phyloP scores from a whole-genome alignment of 2,113 vertebrate genomes.

The Calonectris borealis region DNA sequence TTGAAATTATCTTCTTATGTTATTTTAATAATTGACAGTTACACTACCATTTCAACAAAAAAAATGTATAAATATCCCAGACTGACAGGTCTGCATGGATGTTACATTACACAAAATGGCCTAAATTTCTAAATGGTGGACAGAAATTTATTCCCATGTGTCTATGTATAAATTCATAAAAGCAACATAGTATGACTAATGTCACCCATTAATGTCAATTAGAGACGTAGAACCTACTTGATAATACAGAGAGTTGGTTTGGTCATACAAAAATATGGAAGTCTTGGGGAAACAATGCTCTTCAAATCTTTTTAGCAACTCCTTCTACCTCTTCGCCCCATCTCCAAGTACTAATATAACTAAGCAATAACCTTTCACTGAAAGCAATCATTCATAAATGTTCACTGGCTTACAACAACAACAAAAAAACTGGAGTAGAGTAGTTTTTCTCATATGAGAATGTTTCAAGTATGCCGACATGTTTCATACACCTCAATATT shows the following conservation, averaged over 20 bases:
- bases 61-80: background rate
- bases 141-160: background rate
- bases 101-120: background rate
- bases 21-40: background rate
- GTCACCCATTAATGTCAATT: background rate
- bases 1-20: background rate
- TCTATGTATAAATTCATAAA: background rate
- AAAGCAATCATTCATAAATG: background rate
- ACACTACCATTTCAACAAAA: background rate
- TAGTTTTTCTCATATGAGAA: fast-evolving
- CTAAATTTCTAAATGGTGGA: background rate
- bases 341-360: background rate
- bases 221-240: background rate
- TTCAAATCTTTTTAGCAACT: background rate
- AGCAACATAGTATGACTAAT: background rate
- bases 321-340: fast-evolving
- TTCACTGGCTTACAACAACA: background rate
- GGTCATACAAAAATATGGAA: background rate
- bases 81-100: background rate
- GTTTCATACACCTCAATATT: background rate
- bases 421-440: background rate
- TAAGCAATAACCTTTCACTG: background rate
- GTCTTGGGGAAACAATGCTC: fast-evolving
- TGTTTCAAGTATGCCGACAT: background rate
- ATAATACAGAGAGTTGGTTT: background rate